These are phyloP conservation scores for Andrena marginata DNA, from an alignment of 2,888 invertebrate genomes.

Conservation along the genomic window DNA sequence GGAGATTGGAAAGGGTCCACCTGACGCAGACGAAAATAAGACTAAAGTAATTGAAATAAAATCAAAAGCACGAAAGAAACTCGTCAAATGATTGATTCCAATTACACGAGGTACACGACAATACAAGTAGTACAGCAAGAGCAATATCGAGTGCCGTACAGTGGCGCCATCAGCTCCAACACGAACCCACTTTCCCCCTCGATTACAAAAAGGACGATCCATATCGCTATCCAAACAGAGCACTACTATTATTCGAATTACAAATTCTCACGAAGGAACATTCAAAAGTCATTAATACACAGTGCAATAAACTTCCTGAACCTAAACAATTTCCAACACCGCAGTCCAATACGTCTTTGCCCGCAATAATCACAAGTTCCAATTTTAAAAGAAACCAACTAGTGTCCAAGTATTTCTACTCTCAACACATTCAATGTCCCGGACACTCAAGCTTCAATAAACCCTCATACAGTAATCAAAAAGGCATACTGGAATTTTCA, in stretches of 20 bases:
- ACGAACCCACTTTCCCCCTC: constrained; percentile 35
- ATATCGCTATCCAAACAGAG: neutral
- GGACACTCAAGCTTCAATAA: neutral
- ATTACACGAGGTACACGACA: neutral
- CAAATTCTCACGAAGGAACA: neutral
- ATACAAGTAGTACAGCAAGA: constrained; percentile 14
- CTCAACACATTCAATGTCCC: neutral
- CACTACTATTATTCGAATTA: neutral
- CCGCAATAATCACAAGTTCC: neutral
- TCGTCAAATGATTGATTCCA: constrained; percentile 9
- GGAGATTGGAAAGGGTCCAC: too few species aligned
- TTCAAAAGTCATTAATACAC: neutral
- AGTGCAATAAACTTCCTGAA: neutral
- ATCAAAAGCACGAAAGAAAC: neutral
- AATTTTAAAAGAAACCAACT: neutral
- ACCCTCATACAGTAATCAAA: neutral
- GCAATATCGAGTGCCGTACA: constrained; percentile 58
- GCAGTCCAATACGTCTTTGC: neutral
- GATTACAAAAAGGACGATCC: constrained; percentile 18
- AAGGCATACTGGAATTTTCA: neutral
- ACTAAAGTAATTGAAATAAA: too few species aligned
- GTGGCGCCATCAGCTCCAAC: constrained; percentile 72
- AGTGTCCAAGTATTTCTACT: neutral
- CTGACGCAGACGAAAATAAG: too few species aligned
- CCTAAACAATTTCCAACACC: neutral